phyloP scores from a whole-genome alignment of 2,113 vertebrate genomes.

The Gorsachius goisagi region DNA sequence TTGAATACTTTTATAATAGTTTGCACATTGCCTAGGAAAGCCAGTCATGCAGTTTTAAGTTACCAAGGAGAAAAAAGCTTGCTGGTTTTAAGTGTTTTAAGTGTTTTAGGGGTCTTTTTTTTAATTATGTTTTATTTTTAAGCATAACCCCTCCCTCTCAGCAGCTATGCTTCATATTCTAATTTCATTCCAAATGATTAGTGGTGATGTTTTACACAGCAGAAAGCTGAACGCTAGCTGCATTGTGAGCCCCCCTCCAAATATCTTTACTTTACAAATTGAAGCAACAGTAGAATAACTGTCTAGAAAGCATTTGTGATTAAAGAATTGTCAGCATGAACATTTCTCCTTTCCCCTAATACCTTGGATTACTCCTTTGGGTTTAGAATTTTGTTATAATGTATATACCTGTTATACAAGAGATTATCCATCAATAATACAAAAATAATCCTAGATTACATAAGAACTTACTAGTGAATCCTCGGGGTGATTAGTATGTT shows the following conservation, averaged over 20 bases:
- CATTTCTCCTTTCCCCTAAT: neutral
- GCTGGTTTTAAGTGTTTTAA: neutral
- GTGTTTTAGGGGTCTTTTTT: neutral
- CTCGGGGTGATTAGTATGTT: neutral
- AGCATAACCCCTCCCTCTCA: neutral
- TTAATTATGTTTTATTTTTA: neutral
- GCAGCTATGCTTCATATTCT: neutral
- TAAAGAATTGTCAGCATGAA: neutral
- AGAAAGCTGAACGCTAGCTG: neutral
- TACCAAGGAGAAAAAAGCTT: neutral
- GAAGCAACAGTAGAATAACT: neutral
- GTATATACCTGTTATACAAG: neutral
- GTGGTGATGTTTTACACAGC: neutral
- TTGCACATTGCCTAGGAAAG: conserved; percentile 57
- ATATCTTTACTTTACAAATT: neutral
- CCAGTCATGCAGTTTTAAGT: conserved; percentile 11
- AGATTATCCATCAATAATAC: neutral
- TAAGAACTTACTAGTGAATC: neutral
- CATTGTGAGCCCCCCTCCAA: neutral
- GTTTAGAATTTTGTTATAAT: neutral
- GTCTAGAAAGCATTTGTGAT: neutral
- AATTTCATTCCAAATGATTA: neutral
- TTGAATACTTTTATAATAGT: conserved; percentile 54
- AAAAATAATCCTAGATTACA: conserved; percentile 13
- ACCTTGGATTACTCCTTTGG: neutral